A percentile compares a stretch with the other conserved stretches of the same genome.
phyloP scores from a whole-genome alignment of 2,888 invertebrate genomes.

The Incurvaria masculella region DNA sequence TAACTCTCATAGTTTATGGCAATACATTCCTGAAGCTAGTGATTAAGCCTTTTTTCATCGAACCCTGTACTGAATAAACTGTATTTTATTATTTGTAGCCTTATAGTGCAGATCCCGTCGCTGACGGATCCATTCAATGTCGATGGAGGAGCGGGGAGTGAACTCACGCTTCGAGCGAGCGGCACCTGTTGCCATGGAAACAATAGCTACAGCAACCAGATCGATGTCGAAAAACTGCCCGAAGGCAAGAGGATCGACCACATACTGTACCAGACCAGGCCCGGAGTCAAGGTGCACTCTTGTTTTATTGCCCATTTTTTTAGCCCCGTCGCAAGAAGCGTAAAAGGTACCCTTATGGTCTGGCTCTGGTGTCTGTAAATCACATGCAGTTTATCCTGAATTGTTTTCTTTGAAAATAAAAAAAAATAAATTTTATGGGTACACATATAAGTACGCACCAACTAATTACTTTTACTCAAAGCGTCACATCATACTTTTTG shows the following conservation, averaged over 20 bases:
- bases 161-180: slow-evolving; percentile 19
- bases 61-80: too few species aligned
- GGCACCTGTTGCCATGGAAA: slow-evolving; percentile 68
- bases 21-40: too few species aligned
- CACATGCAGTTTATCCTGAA: too few species aligned
- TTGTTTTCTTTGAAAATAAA: not conserved
- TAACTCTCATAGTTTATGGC: too few species aligned
- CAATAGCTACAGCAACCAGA: slow-evolving; percentile 76
- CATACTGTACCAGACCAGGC: slow-evolving; percentile 62
- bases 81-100: slow-evolving; percentile 22
- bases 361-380: too few species aligned
- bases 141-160: slow-evolving; percentile 15
- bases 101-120: slow-evolving; percentile 45
- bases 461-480: too few species aligned
- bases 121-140: slow-evolving; percentile 35
- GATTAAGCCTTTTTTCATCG: too few species aligned
- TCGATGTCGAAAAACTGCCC: slow-evolving; percentile 50
- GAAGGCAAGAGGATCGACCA: slow-evolving; percentile 92
- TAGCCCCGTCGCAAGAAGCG: too few species aligned
- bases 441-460: not conserved
- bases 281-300: slow-evolving; percentile 29
- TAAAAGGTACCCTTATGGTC: too few species aligned
- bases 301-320: slow-evolving; percentile 5
- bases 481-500: slow-evolving; percentile 15
- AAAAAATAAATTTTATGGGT: slow-evolving; percentile 1